phyloP scores from a whole-genome alignment of 2,888 invertebrate species.

The Calameuta filiformis region DNA sequence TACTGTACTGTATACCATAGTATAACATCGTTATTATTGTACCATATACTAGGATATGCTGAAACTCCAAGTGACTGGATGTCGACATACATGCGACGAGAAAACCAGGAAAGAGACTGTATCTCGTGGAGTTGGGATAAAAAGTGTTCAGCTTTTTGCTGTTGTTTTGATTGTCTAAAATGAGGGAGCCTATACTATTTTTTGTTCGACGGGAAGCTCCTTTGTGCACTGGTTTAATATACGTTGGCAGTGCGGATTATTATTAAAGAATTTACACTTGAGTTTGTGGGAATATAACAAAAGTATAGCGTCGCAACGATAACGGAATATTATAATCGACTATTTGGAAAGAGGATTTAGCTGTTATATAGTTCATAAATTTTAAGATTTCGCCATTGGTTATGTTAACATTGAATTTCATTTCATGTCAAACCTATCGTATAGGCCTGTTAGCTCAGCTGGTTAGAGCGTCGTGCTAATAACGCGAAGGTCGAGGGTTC shows the following conservation, averaged over 20 bases:
- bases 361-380: too few species aligned
- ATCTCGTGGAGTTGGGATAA: not conserved
- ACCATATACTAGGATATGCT: not conserved
- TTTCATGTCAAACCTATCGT: fast-evolving
- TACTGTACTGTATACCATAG: not conserved
- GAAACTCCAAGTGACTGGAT: not conserved
- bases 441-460: constrained; percentile 48
- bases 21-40: not conserved
- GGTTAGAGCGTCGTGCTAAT: constrained; percentile 60
- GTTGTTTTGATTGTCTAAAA: not conserved
- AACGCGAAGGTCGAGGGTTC: constrained; percentile 60
- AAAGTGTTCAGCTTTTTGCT: not conserved
- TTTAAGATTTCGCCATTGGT: too few species aligned
- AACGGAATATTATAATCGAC: too few species aligned
- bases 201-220: not conserved
- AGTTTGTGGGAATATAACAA: too few species aligned
- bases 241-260: not conserved
- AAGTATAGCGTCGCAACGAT: too few species aligned
- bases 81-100: not conserved
- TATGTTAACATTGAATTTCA: too few species aligned
- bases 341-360: too few species aligned
- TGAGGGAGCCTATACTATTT: not conserved
- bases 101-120: not conserved
- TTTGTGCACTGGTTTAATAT: not conserved
- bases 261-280: too few species aligned